phyloP scores from a whole-genome alignment of 2,113 vertebrate species.

The Reinhardtius hippoglossoides region DNA sequence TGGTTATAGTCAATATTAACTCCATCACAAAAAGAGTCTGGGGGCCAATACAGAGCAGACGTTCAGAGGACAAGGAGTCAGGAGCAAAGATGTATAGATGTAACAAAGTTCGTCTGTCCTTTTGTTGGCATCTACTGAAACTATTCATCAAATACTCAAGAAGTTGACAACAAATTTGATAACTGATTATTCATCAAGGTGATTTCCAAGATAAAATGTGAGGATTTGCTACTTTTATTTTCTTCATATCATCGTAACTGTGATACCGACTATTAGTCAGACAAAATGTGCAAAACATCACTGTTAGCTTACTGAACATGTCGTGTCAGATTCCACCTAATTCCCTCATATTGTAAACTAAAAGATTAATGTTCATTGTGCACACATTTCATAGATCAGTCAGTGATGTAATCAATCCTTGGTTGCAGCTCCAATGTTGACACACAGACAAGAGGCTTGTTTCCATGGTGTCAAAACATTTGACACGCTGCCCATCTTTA shows the following conservation, averaged over 20 bases:
- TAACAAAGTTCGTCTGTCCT: neutral
- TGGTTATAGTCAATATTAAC: slow-evolving; percentile 49
- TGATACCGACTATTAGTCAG: too few relatives aligned
- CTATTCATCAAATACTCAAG: too few relatives aligned
- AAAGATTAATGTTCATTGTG: neutral
- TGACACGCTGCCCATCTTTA: neutral
- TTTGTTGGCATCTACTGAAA: neutral
- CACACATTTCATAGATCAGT: neutral
- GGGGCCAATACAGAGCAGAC: slow-evolving; percentile 24
- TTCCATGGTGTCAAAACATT: slow-evolving; percentile 8
- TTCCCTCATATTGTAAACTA: neutral
- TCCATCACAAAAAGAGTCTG: slow-evolving; percentile 42
- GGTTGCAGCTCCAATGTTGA: neutral
- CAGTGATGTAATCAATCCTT: neutral
- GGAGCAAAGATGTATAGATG: neutral
- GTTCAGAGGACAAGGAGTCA: slow-evolving; percentile 16
- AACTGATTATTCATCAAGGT: too few relatives aligned
- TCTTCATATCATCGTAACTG: too few relatives aligned
- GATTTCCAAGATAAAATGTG: too few relatives aligned
- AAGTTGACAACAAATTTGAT: too few relatives aligned
- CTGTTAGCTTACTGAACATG: neutral
- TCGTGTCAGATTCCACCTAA: neutral
- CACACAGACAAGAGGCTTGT: slow-evolving; percentile 1
- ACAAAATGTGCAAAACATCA: too few relatives aligned
- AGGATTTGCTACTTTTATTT: too few relatives aligned